Evolutionary conservation across 2,888 invertebrate species (phyloP).

Genomic region (Caenorhabditis wallacei): DNA sequence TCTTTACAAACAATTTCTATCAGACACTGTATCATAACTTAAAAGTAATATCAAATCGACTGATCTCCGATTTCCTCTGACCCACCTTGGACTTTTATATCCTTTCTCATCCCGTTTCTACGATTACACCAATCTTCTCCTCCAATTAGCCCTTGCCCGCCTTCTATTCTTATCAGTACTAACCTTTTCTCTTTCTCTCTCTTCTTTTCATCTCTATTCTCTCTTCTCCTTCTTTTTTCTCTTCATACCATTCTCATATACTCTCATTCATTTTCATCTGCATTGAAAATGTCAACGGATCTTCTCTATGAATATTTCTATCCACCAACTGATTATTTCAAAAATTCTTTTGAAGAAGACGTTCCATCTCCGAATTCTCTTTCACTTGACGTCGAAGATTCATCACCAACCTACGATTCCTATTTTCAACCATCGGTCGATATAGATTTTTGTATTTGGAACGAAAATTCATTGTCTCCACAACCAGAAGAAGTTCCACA

Average conservation of each 20-base stretch:
- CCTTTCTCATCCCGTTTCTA: conserved; percentile 25
- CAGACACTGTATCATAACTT: too few species aligned
- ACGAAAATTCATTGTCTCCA: conserved; percentile 21
- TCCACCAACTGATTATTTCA: conserved; percentile 50
- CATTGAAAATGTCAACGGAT: conserved; percentile 48
- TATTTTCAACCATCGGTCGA: conserved; percentile 36
- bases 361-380: conserved; percentile 27
- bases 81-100: conserved; percentile 16
- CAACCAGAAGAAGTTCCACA: background rate
- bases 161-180: conserved; percentile 49
- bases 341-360: conserved; percentile 51
- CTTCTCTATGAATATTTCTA: conserved; percentile 64
- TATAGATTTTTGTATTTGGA: conserved; percentile 49
- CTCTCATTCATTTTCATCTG: conserved; percentile 14
- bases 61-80: background rate
- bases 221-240: conserved; percentile 34
- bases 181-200: conserved; percentile 19
- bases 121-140: conserved; percentile 22
- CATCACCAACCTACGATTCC: background rate
- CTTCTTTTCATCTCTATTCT: background rate
- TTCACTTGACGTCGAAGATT: conserved; percentile 14
- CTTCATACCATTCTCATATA: conserved; percentile 22
- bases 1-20: too few species aligned
- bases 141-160: conserved; percentile 32
- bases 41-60: background rate